phyloP scores from a whole-genome alignment of 2,797 vertebrate species.

The Alcedo atthis region DNA sequence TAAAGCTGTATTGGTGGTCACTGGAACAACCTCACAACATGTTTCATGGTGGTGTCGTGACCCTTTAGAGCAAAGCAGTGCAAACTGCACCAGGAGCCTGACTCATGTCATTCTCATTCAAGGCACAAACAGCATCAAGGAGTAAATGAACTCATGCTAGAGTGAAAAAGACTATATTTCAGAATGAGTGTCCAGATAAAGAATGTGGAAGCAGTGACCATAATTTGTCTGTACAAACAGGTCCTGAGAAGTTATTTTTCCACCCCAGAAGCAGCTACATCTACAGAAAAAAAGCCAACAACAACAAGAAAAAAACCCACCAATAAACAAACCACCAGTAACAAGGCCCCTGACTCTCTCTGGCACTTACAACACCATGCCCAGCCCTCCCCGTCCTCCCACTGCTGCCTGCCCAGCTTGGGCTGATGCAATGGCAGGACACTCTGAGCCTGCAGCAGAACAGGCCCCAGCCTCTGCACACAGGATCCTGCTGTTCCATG shows the following conservation, averaged over 20 bases:
- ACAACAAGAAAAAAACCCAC: too few relatives aligned
- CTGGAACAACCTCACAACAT: neutral
- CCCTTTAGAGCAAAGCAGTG: neutral
- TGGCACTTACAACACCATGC: neutral
- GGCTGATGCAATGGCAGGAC: conserved; percentile 51
- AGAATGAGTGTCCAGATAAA: neutral
- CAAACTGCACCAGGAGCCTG: neutral
- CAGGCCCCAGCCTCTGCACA: neutral
- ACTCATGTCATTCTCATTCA: neutral
- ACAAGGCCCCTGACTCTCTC: neutral
- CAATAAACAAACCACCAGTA: neutral
- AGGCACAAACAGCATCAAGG: neutral
- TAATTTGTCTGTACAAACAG: neutral
- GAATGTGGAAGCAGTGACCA: neutral
- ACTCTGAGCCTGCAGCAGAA: neutral
- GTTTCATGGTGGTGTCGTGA: neutral
- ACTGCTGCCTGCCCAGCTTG: neutral
- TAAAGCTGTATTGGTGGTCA: neutral
- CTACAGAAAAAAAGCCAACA: too few relatives aligned
- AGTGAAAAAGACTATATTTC: neutral
- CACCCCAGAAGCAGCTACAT: neutral
- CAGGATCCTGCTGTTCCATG: neutral
- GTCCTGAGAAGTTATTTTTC: neutral
- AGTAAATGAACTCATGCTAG: neutral
- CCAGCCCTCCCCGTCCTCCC: neutral